Evolutionary conservation across 2,113 vertebrate species (phyloP).

Genomic region (Chloroceryle aenea): DNA sequence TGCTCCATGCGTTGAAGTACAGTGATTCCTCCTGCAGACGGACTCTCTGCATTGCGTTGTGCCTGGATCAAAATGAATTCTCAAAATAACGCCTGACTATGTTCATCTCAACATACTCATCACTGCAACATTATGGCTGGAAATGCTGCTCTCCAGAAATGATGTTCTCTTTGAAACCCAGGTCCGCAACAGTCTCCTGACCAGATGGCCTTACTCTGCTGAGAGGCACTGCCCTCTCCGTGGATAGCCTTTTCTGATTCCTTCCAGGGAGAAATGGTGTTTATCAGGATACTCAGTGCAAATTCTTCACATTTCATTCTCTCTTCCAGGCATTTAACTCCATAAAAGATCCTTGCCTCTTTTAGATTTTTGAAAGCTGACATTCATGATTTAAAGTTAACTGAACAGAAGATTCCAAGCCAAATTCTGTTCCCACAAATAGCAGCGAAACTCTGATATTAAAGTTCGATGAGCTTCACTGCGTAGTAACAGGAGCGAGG

Average conservation of each 20-base stretch:
- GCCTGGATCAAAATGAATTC: not conserved
- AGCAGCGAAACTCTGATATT: not conserved
- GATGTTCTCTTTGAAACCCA: not conserved
- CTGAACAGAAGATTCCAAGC: not conserved
- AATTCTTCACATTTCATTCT: not conserved
- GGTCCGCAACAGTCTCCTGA: fast-evolving
- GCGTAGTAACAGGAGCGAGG: fast-evolving
- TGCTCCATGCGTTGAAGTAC: fast-evolving
- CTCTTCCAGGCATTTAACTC: not conserved
- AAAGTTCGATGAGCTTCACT: not conserved
- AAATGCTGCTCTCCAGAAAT: not conserved
- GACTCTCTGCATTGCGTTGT: not conserved
- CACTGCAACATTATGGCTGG: not conserved
- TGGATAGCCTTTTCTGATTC: not conserved
- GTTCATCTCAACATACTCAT: not conserved
- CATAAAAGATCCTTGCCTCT: not conserved
- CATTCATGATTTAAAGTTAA: not conserved
- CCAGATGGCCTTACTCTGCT: not conserved
- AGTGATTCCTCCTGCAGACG: not conserved
- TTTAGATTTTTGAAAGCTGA: not conserved
- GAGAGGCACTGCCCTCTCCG: not conserved
- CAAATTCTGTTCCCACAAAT: not conserved
- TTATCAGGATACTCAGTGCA: not conserved
- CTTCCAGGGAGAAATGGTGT: not conserved
- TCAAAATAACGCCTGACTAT: not conserved